Evolutionary conservation across 2,113 vertebrate genomes (phyloP).

Genomic region (Stigmatopora argus): DNA sequence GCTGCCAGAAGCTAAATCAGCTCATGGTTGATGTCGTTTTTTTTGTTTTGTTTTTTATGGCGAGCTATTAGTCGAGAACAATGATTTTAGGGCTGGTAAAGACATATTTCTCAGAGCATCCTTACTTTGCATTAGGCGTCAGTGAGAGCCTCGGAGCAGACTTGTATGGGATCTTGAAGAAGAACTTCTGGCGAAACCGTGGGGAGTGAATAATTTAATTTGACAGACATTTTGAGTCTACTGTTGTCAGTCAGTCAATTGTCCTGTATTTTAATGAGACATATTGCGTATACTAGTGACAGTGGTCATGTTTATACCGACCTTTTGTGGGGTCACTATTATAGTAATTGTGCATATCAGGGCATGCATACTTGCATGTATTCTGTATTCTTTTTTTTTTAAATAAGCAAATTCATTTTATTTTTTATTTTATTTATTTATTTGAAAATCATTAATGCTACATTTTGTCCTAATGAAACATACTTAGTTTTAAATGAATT

Average conservation of each 20-base stretch:
- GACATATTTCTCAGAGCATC: background rate
- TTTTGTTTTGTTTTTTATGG: background rate
- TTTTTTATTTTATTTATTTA: too few species aligned
- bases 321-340: background rate
- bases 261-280: background rate
- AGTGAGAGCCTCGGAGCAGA: background rate
- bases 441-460: too few species aligned
- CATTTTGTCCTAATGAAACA: too few species aligned
- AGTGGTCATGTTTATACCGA: background rate
- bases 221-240: background rate
- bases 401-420: background rate
- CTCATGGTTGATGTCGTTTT: background rate
- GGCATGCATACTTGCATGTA: background rate
- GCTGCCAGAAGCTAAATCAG: conserved; percentile 37
- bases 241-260: background rate
- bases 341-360: background rate
- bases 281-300: background rate
- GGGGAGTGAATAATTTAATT: background rate
- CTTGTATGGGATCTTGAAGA: background rate
- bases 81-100: background rate
- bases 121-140: background rate
- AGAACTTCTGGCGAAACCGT: background rate
- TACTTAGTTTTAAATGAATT: too few species aligned
- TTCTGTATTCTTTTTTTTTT: background rate
- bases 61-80: background rate